Conservation (phyloP, 2,888 invertebrate genomes). For the Calameuta filiformis region DNA sequence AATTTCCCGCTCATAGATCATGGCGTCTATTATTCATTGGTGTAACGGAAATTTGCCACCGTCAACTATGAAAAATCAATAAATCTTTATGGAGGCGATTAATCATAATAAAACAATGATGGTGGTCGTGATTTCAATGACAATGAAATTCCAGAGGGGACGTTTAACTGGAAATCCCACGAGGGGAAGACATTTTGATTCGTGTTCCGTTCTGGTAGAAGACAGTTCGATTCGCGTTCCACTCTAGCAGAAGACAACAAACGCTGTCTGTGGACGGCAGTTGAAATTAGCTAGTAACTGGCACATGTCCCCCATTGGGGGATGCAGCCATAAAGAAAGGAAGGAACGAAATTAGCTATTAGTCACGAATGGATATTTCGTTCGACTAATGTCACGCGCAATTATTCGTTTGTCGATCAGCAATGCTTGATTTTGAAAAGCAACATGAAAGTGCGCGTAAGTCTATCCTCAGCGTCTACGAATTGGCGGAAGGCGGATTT, state of each 20-base stretch:
- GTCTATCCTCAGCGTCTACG: too few species aligned
- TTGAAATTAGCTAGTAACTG: constrained; percentile 28
- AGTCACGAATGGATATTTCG: constrained; percentile 38
- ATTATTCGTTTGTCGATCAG: constrained; percentile 35
- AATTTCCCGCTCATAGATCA: background rate
- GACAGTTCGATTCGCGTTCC: background rate
- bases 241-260: background rate
- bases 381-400: constrained; percentile 35
- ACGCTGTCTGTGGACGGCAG: background rate
- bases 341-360: constrained; percentile 26
- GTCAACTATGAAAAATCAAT: background rate
- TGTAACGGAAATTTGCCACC: background rate
- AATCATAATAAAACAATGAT: background rate
- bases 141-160: background rate
- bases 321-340: too few species aligned
- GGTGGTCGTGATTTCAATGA: background rate
- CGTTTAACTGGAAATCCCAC: background rate
- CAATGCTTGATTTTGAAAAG: background rate
- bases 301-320: too few species aligned
- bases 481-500: background rate
- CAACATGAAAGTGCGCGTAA: background rate
- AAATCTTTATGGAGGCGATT: background rate
- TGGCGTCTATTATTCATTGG: background rate
- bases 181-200: background rate
- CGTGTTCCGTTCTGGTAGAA: background rate